Percentiles rank a stretch among this genome's conserved stretches.
phyloP scores from a whole-genome alignment of 1,140 invertebrate genomes.

The Drosophila repleta region DNA sequence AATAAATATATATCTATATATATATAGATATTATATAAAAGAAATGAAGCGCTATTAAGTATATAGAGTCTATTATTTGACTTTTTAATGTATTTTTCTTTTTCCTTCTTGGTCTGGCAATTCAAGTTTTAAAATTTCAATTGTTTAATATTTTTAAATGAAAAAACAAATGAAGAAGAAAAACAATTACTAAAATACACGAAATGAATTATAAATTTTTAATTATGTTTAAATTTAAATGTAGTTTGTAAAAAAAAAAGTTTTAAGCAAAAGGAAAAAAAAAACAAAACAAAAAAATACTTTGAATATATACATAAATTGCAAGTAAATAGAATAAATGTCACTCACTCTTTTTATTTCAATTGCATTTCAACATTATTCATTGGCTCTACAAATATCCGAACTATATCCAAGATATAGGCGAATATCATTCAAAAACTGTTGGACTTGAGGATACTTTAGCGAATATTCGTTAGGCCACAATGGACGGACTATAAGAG shows the following conservation, averaged over 20 bases:
- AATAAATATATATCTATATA: background rate
- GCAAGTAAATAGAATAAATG: constrained; percentile 81
- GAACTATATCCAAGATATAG: too few relatives aligned
- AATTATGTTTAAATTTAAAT: constrained; percentile 76
- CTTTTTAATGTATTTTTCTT: constrained; percentile 4
- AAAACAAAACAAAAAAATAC: constrained; percentile 55
- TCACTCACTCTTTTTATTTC: constrained; percentile 79
- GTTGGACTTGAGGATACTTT: too few relatives aligned
- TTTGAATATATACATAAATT: constrained; percentile 81
- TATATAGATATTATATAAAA: constrained; percentile 7
- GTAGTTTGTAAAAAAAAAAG: constrained; percentile 75
- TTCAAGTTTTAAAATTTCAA: constrained; percentile 49
- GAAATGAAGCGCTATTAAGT: constrained; percentile 17
- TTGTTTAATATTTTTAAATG: background rate
- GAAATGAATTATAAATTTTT: constrained; percentile 66
- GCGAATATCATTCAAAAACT: too few relatives aligned
- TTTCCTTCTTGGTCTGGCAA: constrained; percentile 26
- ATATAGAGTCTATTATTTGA: constrained; percentile 19
- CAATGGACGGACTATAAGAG: too few relatives aligned
- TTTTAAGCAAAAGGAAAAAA: constrained; percentile 64
- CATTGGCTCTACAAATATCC: background rate
- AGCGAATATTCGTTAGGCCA: too few relatives aligned
- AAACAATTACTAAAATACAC: constrained; percentile 53
- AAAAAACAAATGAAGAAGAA: constrained; percentile 48
- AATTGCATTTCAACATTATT: constrained; percentile 34